These are phyloP conservation scores for Panagrolaimus sp. DNA, from an alignment of 1,140 invertebrate genomes.

Conservation along the genomic window DNA sequence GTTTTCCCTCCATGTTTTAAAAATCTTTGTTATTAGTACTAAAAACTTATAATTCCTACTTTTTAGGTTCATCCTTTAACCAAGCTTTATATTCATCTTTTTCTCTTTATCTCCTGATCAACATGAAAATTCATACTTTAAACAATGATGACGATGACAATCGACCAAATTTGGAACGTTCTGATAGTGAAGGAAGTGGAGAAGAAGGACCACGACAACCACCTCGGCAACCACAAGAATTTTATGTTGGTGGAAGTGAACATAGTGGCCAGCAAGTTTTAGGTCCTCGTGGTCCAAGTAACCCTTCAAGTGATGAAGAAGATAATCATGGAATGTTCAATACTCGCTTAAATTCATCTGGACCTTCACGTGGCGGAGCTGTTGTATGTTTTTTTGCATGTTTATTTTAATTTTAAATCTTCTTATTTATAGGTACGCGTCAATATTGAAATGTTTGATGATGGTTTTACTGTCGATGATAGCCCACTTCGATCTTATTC, in stretches of 20 bases:
- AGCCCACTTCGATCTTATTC: not conserved
- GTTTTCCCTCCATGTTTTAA: too few relatives aligned
- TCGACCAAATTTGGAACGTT: not conserved
- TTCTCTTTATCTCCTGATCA: not conserved
- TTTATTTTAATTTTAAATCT: not conserved
- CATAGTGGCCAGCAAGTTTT: constrained; percentile 10
- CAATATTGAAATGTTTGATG: not conserved
- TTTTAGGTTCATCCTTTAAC: too few relatives aligned
- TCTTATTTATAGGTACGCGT: not conserved
- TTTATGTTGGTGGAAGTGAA: constrained; percentile 12
- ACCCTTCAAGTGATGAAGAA: not conserved
- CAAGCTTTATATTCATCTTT: too few relatives aligned
- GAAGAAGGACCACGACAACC: not conserved
- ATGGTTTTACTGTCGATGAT: constrained; percentile 4
- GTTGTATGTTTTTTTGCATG: not conserved
- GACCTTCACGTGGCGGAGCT: not conserved
- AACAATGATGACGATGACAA: constrained; percentile 3
- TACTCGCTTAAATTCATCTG: not conserved
- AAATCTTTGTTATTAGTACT: too few relatives aligned
- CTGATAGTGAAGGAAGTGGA: not conserved
- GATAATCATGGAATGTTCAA: not conserved
- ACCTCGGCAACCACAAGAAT: not conserved
- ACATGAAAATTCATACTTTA: constrained; percentile 4
- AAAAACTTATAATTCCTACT: too few relatives aligned
- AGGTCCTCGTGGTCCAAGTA: not conserved